Conservation (phyloP, 2,888 invertebrate genomes). For the Hecatera dysodea region DNA sequence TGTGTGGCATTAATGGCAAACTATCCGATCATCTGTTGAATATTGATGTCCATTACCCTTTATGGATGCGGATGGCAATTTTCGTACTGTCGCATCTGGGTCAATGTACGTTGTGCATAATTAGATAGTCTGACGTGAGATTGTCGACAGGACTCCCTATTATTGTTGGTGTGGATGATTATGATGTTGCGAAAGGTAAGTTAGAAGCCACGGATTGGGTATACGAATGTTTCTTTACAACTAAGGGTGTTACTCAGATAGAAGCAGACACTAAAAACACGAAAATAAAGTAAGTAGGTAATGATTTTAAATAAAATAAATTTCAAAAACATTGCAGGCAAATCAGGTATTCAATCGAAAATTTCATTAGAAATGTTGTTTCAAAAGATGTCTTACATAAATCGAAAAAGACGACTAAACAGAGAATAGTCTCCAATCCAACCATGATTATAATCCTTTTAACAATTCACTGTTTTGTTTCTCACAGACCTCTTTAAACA, state of each 20-base stretch:
- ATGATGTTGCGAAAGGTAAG: not conserved
- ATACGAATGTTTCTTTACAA: not conserved
- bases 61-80: constrained; percentile 55
- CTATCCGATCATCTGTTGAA: constrained; percentile 67
- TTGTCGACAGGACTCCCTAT: constrained; percentile 20
- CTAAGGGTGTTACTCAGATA: not conserved
- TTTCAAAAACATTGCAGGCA: constrained; percentile 11
- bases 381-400: not conserved
- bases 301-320: not conserved
- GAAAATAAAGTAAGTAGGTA: not conserved
- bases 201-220: not conserved
- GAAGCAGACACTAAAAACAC: not conserved
- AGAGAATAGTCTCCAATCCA: not conserved
- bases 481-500: not conserved
- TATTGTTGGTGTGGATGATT: constrained; percentile 7
- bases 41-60: constrained; percentile 70
- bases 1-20: constrained; percentile 72
- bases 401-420: not conserved
- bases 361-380: not conserved
- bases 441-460: not conserved
- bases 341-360: not conserved
- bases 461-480: not conserved
- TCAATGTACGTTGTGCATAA: constrained; percentile 67
- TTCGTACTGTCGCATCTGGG: constrained; percentile 63
- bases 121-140: constrained; percentile 52